These are phyloP conservation scores for Diarsia dahlii DNA, from an alignment of 2,888 invertebrate species.

Conservation along the genomic window DNA sequence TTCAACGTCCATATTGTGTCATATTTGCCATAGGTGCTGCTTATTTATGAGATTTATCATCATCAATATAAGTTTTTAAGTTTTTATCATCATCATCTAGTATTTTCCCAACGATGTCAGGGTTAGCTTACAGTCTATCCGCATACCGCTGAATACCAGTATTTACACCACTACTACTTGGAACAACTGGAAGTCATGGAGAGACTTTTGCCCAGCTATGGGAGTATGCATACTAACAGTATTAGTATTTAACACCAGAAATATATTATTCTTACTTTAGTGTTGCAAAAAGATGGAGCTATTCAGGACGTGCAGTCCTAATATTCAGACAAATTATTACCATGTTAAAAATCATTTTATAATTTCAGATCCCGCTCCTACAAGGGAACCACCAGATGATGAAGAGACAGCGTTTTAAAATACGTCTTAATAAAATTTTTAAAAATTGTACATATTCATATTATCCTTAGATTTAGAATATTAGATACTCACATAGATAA, in stretches of 20 bases:
- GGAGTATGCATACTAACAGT: too few relatives aligned
- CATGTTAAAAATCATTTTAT: background rate
- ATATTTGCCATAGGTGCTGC: background rate
- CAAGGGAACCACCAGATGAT: slow-evolving; percentile 30
- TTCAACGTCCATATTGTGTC: background rate
- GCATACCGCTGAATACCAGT: too few relatives aligned
- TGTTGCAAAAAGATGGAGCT: background rate
- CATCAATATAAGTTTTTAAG: too few relatives aligned
- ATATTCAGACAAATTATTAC: background rate
- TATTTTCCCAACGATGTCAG: background rate
- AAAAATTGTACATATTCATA: slow-evolving; percentile 1
- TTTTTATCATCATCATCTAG: background rate
- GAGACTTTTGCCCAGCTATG: too few relatives aligned
- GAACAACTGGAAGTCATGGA: too few relatives aligned
- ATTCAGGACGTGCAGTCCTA: background rate
- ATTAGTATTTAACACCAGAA: background rate
- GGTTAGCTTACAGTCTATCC: too few relatives aligned
- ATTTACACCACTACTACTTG: too few relatives aligned
- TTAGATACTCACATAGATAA: too few relatives aligned
- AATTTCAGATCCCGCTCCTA: slow-evolving; percentile 38
- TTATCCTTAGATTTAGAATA: background rate
- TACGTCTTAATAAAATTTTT: background rate
- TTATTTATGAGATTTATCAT: background rate
- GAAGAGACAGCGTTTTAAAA: slow-evolving; percentile 50
- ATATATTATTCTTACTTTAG: background rate